Evolutionary conservation across 1,140 invertebrate genomes (phyloP), one percentile per base, ranked within the genome.

Genomic region (Drosophila pandora): DNA sequence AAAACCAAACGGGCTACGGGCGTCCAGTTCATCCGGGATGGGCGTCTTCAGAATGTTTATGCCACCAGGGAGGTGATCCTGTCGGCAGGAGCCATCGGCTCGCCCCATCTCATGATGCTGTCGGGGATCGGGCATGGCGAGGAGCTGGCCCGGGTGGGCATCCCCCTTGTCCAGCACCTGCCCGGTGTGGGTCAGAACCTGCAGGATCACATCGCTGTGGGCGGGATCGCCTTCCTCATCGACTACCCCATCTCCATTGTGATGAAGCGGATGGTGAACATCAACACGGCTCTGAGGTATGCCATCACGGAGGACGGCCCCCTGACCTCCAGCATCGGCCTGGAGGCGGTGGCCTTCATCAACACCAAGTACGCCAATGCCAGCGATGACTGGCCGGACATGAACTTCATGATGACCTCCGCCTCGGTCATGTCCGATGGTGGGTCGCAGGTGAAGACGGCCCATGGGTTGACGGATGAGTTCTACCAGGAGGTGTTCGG

Each of bases 341-440:
- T 97, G 43, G 96, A 97, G 92, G 95, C 96, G 0, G 96, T 97
- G 0, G 96, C 95, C 0, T 97, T 97, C 80, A 96, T 97, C 43
- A 95, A 95, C 0, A 97, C 97, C 0, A 97, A 97, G 90, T 97
- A 97, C 84, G 95, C 95, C 0, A 97, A 97, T 83, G 92, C 94
- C 60, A 94, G 94, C 0, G 95, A 97, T 61, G 96, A 97, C 81
- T 97, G 96, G 96, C 97, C 97, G 0, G 97, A 98, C 80, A 97
- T 97, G 57, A 96, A 97, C 72, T 97, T 97, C 81, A 97, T 91
- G 95, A 92, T 97, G 88, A 95, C 96, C 0, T 95, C 96, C n/a
- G 94, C 95, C 0, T 96, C 95, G 0, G 95, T 95, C 0, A 94
- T 93, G 49, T 96, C 96, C 0, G 96, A 97, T 73, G 90, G 90